Evolutionary conservation across 2,888 invertebrate genomes (phyloP), one percentile per base, ranked within the genome.

Genomic region (Platypus cylindrus): DNA sequence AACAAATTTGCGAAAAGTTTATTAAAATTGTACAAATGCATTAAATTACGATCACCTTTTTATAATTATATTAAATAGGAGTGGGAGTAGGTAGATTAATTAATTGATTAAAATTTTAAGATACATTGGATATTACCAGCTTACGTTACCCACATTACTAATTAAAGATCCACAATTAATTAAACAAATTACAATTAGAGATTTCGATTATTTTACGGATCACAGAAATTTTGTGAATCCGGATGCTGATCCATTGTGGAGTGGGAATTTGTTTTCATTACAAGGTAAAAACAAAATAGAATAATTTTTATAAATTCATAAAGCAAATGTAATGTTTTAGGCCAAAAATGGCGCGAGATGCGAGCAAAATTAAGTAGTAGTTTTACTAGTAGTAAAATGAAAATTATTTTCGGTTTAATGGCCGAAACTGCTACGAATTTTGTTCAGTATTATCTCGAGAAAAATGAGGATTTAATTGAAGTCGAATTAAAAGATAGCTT

Each of bases 131-230:
- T 14, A 46, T 4, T 50, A 46, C 28, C 45, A 47, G 17, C 48
- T 52, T 20, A 28, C 31, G 3, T 30, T n/a, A 2, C 72, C 73
- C 2, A 40, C 63, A 1, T 48, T 73, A n/a, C 56, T 67, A 23
- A 43, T 73, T 1, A 50, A 65, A 37, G 71, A 73, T 49, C 64
- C 68, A 3, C 73, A 73, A 9, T 49, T 74, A n/a, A 67, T 75
- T 5, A 73, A 71, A 52, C 59, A 64, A 18, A 55, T 74, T 8
- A 61, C 66, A 35, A 67, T 72, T 17, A 62, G 70, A 35, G 71
- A 74, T 48, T 71, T 70, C 49, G 72, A 73, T 35, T 59, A 69
- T 52, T 73, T 74, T 45, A 59, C 65, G 8, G 70, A 73, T 32
- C 55, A 55, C 32, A 39, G 31, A 17, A 9, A 27, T 8, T 44